Percentiles rank a stretch among this genome's conserved stretches.
These are phyloP conservation scores for Galago senegalensis DNA, from an alignment of 2,797 vertebrate species.

Conservation along the genomic window DNA sequence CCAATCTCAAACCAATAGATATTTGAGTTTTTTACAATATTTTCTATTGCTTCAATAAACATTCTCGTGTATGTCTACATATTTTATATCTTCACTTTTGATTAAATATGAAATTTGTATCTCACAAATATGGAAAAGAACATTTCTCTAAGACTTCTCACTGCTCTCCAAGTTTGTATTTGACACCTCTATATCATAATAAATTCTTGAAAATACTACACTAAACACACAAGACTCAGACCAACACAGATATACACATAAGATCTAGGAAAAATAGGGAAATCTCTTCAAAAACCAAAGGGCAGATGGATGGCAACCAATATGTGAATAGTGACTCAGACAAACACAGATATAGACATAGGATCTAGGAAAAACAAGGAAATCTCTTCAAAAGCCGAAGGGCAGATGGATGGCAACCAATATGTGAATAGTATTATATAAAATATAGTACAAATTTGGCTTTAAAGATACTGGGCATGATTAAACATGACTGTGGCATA, in stretches of 20 bases:
- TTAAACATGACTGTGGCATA: background rate
- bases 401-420: background rate
- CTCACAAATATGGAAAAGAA: background rate
- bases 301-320: background rate
- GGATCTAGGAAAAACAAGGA: background rate
- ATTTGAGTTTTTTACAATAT: background rate
- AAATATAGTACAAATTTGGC: background rate
- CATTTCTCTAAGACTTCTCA: background rate
- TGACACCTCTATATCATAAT: background rate
- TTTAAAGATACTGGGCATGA: background rate
- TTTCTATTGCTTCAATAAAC: background rate
- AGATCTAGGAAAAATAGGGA: background rate
- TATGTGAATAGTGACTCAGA: background rate
- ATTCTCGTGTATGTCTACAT: background rate
- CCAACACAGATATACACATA: background rate
- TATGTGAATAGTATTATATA: background rate
- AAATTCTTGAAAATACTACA: background rate
- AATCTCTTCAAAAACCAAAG: background rate
- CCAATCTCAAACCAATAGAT: background rate
- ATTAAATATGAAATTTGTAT: slow-evolving; percentile 3
- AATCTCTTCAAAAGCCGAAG: background rate
- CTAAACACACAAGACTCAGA: background rate
- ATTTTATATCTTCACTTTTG: background rate
- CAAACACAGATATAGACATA: background rate
- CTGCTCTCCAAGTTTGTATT: background rate